A percentile compares a stretch with the other conserved stretches of the same genome.
phyloP scores from a whole-genome alignment of 2,888 invertebrate genomes.

The Acanthosoma haemorrhoidale region DNA sequence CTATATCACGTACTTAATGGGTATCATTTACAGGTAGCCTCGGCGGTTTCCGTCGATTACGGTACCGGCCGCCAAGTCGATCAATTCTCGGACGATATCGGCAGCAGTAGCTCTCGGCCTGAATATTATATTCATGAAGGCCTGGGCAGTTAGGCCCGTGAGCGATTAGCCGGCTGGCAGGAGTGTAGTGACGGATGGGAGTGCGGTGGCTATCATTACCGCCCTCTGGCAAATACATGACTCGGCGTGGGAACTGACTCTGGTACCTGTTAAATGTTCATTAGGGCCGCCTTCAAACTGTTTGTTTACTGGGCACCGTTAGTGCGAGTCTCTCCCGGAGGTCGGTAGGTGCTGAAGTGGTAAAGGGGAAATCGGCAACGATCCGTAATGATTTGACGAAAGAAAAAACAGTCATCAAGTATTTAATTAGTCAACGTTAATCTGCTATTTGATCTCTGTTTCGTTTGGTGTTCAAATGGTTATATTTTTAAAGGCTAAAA shows the following conservation, averaged over 20 bases:
- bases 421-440: no score
- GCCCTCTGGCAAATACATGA: neutral
- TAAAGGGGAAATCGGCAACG: no score
- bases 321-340: neutral
- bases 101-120: neutral
- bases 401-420: no score
- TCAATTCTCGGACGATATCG: neutral
- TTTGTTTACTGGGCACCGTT: neutral
- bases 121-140: neutral
- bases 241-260: conserved; percentile 6
- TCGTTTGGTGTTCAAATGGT: no score
- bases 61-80: neutral
- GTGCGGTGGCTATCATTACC: neutral
- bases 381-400: no score
- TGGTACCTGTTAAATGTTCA: neutral
- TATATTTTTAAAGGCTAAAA: no score
- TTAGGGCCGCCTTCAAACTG: neutral
- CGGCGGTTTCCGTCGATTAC: neutral
- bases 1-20: no score
- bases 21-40: neutral
- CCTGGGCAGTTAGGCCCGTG: neutral
- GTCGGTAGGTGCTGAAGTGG: no score
- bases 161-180: neutral
- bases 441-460: no score
- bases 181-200: neutral